A percentile compares a stretch with the other conserved stretches of the same genome.
phyloP scores from a whole-genome alignment of 2,113 vertebrate genomes.

The Hylia prasina region DNA sequence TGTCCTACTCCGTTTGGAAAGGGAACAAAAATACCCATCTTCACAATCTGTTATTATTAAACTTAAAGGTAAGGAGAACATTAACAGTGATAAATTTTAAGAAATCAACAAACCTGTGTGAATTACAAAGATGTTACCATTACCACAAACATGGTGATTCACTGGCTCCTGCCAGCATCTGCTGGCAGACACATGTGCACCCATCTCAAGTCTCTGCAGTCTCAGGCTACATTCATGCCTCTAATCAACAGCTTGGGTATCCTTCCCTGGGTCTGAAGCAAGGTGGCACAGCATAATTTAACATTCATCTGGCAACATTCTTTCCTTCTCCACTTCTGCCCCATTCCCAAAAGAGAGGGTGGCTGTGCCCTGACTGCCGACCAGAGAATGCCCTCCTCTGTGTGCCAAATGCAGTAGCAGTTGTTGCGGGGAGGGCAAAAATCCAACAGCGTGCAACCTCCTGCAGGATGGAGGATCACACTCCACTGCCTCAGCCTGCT shows the following conservation, averaged over 20 bases:
- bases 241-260: background rate
- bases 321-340: background rate
- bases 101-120: background rate
- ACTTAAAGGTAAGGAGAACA: background rate
- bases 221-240: background rate
- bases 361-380: background rate
- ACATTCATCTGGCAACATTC: background rate
- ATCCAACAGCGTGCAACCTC: fast-evolving
- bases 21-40: background rate
- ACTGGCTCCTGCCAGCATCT: background rate
- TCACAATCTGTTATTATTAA: background rate
- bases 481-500: background rate
- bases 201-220: background rate
- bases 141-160: background rate
- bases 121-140: background rate
- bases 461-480: background rate
- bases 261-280: background rate
- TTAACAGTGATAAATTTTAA: background rate
- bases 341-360: background rate
- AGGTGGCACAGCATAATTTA: background rate
- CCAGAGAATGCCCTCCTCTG: fast-evolving
- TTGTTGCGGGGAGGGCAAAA: background rate
- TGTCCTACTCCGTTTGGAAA: background rate
- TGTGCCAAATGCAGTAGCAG: background rate
- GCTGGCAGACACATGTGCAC: background rate